These are phyloP conservation scores for Calliphora vicina DNA, from an alignment of 1,140 invertebrate species.

Conservation along the genomic window DNA sequence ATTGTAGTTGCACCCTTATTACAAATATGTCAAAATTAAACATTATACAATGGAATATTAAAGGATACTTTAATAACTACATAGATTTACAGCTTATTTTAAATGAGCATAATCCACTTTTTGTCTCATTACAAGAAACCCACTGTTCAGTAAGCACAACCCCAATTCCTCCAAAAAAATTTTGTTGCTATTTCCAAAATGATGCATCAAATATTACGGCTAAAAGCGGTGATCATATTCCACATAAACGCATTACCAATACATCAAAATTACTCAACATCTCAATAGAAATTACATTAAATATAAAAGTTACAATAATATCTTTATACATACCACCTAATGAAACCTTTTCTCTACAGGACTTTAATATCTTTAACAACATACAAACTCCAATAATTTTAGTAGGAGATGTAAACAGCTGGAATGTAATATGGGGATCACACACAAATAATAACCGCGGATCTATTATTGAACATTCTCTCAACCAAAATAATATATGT, in stretches of 20 bases:
- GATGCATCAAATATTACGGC: not conserved
- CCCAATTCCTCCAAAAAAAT: not conserved
- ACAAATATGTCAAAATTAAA: not conserved
- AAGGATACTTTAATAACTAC: not conserved
- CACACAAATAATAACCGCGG: not conserved
- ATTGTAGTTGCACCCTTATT: not conserved
- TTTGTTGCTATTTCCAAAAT: not conserved
- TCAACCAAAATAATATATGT: not conserved
- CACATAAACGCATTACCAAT: not conserved
- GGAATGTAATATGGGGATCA: not conserved
- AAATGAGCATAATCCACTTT: not conserved
- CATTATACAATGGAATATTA: constrained; percentile 4
- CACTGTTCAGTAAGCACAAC: too few species aligned
- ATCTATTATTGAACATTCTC: not conserved
- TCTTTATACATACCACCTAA: not conserved
- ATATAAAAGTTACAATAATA: not conserved
- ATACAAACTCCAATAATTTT: not conserved
- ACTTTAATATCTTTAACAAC: not conserved
- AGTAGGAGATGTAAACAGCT: not conserved
- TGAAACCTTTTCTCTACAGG: not conserved
- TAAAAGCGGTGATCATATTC: not conserved
- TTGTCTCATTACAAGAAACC: not conserved
- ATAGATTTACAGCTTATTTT: not conserved
- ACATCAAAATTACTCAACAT: not conserved
- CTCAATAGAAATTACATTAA: not conserved